Conservation (phyloP, 2,797 vertebrate species). For the Dendrocincla fuliginosa region DNA sequence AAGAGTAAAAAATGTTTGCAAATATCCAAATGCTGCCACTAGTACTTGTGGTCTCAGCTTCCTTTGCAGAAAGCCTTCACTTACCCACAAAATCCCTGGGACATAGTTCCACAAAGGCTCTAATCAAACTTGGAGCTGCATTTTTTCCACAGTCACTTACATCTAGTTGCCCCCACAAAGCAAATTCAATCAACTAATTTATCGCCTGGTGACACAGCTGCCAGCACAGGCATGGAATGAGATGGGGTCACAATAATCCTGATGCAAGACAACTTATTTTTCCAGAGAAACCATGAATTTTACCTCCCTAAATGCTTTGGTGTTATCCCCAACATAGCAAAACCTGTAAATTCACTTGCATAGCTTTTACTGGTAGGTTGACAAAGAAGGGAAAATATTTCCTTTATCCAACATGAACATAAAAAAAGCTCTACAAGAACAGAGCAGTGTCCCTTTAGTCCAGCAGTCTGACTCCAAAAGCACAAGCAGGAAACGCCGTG, state of each 20-base stretch:
- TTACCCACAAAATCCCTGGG: background rate
- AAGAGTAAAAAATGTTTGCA: background rate
- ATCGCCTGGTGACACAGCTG: rapidly evolving
- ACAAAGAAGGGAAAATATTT: background rate
- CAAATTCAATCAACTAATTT: background rate
- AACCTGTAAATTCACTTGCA: background rate
- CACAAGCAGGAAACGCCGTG: background rate
- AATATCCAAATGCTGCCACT: background rate
- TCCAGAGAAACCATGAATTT: background rate
- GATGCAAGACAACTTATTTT: background rate
- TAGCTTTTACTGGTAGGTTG: background rate
- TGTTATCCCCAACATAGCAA: background rate
- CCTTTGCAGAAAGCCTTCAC: background rate
- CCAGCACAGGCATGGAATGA: background rate
- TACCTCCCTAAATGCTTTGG: background rate
- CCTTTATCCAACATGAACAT: background rate
- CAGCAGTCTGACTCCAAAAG: background rate
- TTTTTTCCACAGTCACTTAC: background rate
- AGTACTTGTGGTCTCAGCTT: background rate
- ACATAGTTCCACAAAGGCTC: background rate
- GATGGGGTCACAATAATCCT: background rate
- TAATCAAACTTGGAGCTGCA: background rate
- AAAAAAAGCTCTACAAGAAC: background rate
- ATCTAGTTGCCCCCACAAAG: background rate
- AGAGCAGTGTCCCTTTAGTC: background rate